These are phyloP conservation scores for Bombus difficillimus DNA, from an alignment of 1,140 invertebrate species.

Conservation along the genomic window DNA sequence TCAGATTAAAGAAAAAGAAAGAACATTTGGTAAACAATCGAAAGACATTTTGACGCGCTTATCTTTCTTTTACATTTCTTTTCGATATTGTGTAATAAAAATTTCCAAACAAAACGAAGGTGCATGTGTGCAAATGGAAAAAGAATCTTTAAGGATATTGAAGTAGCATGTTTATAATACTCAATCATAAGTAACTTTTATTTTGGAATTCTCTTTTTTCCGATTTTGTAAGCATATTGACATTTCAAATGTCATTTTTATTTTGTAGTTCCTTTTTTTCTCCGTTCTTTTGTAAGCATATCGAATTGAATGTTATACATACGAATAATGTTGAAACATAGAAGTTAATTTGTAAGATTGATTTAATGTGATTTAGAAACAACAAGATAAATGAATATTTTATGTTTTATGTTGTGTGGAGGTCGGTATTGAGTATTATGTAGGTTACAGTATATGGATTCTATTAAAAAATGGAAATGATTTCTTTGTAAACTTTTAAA, in stretches of 20 bases:
- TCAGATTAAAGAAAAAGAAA: background rate
- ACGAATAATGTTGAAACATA: background rate
- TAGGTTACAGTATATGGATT: background rate
- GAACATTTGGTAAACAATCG: background rate
- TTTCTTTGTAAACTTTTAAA: slow-evolving; percentile 35
- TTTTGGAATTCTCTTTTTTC: slow-evolving; percentile 27
- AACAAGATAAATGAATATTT: slow-evolving; percentile 19
- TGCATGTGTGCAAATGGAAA: background rate
- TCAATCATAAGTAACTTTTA: slow-evolving; percentile 35
- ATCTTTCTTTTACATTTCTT: background rate
- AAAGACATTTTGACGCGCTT: background rate
- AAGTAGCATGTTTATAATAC: slow-evolving; percentile 21
- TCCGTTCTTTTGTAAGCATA: background rate
- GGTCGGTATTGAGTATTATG: slow-evolving; percentile 22
- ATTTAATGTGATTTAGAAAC: background rate
- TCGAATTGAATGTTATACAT: background rate
- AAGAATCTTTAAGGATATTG: background rate
- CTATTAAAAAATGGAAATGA: slow-evolving; percentile 9
- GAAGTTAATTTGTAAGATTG: background rate
- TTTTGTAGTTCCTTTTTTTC: background rate
- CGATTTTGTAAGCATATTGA: slow-evolving; percentile 1
- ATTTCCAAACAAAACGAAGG: background rate
- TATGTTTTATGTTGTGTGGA: background rate
- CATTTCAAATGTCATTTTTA: background rate
- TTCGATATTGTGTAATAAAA: slow-evolving; percentile 34